These are phyloP conservation scores for Agriopis aurantiaria DNA, from an alignment of 2,888 invertebrate genomes.

Conservation along the genomic window DNA sequence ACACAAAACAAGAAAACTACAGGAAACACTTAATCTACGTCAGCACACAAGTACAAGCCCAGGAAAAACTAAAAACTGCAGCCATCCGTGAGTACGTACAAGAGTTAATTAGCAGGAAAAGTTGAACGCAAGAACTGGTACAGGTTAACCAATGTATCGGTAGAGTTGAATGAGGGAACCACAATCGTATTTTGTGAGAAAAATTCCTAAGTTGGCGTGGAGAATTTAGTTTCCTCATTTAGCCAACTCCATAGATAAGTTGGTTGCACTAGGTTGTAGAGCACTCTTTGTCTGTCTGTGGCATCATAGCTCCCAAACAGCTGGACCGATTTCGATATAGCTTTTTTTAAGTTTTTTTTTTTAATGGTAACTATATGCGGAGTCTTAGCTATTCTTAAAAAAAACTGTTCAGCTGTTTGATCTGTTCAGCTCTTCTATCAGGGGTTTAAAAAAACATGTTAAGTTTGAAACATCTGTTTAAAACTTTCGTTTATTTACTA, in stretches of 20 bases:
- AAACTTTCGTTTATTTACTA: too few species aligned
- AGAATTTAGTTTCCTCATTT: not conserved
- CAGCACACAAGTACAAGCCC: not conserved
- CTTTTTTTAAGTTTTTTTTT: too few species aligned
- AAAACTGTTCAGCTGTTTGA: too few species aligned
- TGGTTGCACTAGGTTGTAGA: not conserved
- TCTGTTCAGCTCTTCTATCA: too few species aligned
- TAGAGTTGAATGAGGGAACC: not conserved
- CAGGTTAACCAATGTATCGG: not conserved
- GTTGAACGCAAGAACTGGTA: not conserved
- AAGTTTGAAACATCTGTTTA: too few species aligned
- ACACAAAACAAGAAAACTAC: not conserved
- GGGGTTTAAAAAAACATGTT: too few species aligned
- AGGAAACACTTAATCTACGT: not conserved
- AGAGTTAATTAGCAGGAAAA: constrained; percentile 4
- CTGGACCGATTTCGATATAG: too few species aligned
- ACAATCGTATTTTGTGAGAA: not conserved
- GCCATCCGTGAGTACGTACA: not conserved
- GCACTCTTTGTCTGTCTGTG: not conserved
- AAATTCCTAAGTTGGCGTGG: not conserved
- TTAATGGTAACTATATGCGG: too few species aligned
- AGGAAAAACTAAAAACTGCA: not conserved
- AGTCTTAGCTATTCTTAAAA: too few species aligned
- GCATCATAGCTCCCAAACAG: not conserved
- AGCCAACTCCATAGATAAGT: not conserved